Percentiles rank a stretch among this genome's conserved stretches.
These are phyloP conservation scores for Mythimna impura DNA, from an alignment of 2,888 invertebrate genomes.

Conservation along the genomic window DNA sequence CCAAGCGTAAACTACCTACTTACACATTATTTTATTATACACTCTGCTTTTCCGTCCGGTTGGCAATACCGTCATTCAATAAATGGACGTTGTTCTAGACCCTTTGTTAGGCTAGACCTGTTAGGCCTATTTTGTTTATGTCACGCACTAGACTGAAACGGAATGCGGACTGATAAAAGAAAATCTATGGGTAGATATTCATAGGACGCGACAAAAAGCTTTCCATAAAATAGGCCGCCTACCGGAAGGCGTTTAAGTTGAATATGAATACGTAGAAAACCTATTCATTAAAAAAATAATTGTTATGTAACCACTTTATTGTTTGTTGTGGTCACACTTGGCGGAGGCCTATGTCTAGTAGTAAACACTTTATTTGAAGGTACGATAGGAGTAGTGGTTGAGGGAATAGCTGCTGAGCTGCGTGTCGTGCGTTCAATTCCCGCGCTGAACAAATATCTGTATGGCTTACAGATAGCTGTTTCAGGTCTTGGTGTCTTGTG, in stretches of 20 bases:
- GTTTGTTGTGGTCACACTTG: too few species aligned
- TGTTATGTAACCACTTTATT: too few species aligned
- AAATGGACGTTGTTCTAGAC: constrained; percentile 29
- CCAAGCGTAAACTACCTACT: constrained; percentile 48
- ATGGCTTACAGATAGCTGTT: too few species aligned
- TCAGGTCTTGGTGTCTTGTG: too few species aligned
- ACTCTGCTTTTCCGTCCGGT: constrained; percentile 24
- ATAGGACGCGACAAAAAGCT: neutral
- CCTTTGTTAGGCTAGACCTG: neutral
- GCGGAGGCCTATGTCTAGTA: too few species aligned
- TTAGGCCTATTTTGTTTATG: constrained; percentile 15
- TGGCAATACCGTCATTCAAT: constrained; percentile 15
- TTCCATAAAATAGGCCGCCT: neutral
- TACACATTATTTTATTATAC: constrained; percentile 51
- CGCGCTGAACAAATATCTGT: too few species aligned
- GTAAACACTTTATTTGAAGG: too few species aligned
- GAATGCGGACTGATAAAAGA: neutral
- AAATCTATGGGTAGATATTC: constrained; percentile 2
- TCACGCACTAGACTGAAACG: constrained; percentile 26
- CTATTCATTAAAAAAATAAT: too few species aligned
- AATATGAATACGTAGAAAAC: too few species aligned
- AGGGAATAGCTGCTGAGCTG: too few species aligned
- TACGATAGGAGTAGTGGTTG: too few species aligned
- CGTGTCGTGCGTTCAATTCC: too few species aligned
- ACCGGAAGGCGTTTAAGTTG: neutral